Base-by-base conservation (phyloP, 2,797 vertebrate species). In the Melopsittacus undulatus region DNA sequence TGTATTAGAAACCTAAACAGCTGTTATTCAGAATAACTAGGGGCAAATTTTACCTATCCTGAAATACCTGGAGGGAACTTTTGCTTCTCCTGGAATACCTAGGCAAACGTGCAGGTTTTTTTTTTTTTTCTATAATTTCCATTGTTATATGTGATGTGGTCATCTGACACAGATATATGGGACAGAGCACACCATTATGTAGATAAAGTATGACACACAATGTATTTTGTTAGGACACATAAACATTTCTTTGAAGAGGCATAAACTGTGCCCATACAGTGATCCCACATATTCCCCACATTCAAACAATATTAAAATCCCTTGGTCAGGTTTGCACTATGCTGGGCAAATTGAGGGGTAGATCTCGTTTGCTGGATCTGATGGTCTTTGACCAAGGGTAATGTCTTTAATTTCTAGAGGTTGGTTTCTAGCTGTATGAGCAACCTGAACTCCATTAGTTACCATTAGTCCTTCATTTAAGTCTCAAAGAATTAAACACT, bases 351-450 rank as follows among this genome's bases (percentile, higher is more conserved):
- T 21, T 57, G n/a, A 3, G 9, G 11, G 13, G 1, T 9, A 49
- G 2, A 36, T 42, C 6, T 62, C 8, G 3, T 70, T 69, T 79
- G 7, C n/a, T 68, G 22, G 13, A 64, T 21, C 9, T 29, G 21
- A 69, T 32, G 7, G 2, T 48, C 9, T 62, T 64, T 66, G 14
- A 7, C 30, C 6, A 43, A 11, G 24, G 11, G 8, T 61, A 40
- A 73, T 61, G 5, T 36, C 8, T n/a, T 45, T 32, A 43, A 18
- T 69, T 76, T 52, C 29, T 73, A 3, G 3, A 75, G 4, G 13
- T 8, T 62, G 26, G 14, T 59, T 63, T 22, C 10, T 19, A 7
- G 7, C 4, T 0, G 0, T 56, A 42, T 22, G 23, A 43, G 8
- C 10, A 51, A 42, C 8, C 2, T 69, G 23, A 77, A 36, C 10